A percentile compares a stretch with the other conserved stretches of the same genome.
phyloP scores from a whole-genome alignment of 2,888 invertebrate species.

The Drosophila tanythrix region DNA sequence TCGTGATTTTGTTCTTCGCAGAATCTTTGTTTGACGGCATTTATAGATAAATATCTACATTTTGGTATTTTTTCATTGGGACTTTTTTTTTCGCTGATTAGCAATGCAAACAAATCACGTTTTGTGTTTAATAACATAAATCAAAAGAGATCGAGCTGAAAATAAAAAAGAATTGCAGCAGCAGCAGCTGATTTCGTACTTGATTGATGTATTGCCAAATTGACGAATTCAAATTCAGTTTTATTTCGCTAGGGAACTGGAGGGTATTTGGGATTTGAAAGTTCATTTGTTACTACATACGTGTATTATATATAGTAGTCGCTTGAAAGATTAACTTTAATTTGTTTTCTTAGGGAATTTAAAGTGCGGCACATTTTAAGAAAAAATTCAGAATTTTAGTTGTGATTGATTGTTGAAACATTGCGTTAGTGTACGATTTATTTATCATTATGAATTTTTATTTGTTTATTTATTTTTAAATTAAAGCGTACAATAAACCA shows the following conservation, averaged over 20 bases:
- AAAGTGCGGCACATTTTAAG: not conserved
- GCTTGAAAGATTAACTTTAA: not conserved
- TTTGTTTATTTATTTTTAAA: slow-evolving; percentile 32
- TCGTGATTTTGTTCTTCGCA: slow-evolving; percentile 39
- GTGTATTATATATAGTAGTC: not conserved
- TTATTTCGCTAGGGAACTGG: not conserved
- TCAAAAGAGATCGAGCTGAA: slow-evolving; percentile 44
- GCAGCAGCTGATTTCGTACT: slow-evolving; percentile 31
- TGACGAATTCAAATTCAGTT: slow-evolving; percentile 36
- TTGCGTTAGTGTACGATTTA: slow-evolving; percentile 42
- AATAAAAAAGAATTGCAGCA: slow-evolving; percentile 31
- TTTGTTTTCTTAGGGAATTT: not conserved
- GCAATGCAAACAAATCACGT: slow-evolving; percentile 66
- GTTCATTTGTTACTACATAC: not conserved
- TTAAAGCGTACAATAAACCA: slow-evolving; percentile 51
- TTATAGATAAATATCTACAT: slow-evolving; percentile 23
- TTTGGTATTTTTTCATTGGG: not conserved
- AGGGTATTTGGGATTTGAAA: not conserved
- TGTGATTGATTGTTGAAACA: slow-evolving; percentile 48
- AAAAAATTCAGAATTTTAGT: not conserved
- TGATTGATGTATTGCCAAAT: slow-evolving; percentile 55
- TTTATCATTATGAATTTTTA: slow-evolving; percentile 5
- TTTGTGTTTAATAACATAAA: slow-evolving; percentile 59
- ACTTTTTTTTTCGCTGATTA: slow-evolving; percentile 38
- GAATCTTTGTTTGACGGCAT: slow-evolving; percentile 36